phyloP scores from a whole-genome alignment of 2,888 invertebrate genomes.

The Labia minor region DNA sequence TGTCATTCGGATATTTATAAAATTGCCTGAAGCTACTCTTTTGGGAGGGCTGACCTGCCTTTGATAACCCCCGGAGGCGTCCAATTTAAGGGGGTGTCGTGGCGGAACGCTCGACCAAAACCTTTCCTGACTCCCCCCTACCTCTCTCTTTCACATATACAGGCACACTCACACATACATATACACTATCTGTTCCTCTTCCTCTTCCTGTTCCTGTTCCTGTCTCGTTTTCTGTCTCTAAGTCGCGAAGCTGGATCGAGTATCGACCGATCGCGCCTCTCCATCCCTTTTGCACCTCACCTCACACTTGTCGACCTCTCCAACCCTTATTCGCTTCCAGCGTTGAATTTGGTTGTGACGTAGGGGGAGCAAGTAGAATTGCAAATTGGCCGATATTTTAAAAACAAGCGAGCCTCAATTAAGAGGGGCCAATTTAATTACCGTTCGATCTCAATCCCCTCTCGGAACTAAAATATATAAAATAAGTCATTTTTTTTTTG shows the following conservation, averaged over 20 bases:
- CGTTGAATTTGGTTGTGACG: constrained; percentile 2
- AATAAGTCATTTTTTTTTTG: neutral
- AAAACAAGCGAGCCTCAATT: constrained; percentile 13
- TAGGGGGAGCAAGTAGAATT: constrained; percentile 1
- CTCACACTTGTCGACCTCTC: neutral
- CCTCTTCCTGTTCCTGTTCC: neutral
- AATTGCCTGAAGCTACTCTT: neutral
- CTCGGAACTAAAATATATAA: neutral
- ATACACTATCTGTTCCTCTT: no score
- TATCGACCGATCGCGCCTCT: neutral
- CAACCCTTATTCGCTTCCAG: neutral
- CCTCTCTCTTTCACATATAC: no score
- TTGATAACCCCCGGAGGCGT: neutral
- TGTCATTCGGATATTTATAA: constrained; percentile 5
- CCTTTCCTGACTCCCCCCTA: neutral
- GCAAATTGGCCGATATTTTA: neutral
- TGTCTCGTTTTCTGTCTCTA: neutral
- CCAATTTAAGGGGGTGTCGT: neutral
- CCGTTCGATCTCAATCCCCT: neutral
- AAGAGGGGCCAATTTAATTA: constrained; percentile 13
- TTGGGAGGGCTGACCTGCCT: neutral
- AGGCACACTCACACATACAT: no score
- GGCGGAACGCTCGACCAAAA: neutral
- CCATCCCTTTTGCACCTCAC: neutral
- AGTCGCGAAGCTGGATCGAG: neutral